These are phyloP conservation scores for Spilosoma lubricipeda DNA, from an alignment of 2,888 invertebrate genomes.

Conservation along the genomic window DNA sequence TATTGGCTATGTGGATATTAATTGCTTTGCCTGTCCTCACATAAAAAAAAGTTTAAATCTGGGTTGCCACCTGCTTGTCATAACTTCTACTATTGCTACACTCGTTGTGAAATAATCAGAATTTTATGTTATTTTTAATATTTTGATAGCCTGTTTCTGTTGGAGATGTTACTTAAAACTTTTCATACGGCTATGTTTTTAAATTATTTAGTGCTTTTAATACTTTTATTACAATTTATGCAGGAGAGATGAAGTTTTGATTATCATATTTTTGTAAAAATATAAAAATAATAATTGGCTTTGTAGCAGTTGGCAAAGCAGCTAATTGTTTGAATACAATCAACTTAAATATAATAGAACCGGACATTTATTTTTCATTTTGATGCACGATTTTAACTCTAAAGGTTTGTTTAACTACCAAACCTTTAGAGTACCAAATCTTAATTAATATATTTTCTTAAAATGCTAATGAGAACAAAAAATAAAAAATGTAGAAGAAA, in stretches of 20 bases:
- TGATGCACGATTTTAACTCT: not conserved
- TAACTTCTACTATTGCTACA: slow-evolving; percentile 35
- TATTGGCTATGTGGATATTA: not conserved
- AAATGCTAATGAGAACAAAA: not conserved
- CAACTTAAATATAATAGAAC: not conserved
- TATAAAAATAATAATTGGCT: not conserved
- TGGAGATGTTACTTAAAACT: not conserved
- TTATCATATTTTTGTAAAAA: not conserved
- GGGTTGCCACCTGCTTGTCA: slow-evolving; percentile 38
- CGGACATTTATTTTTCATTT: not conserved
- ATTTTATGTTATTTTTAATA: slow-evolving; percentile 6
- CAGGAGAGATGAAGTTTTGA: not conserved
- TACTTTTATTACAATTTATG: not conserved
- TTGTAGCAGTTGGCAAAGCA: not conserved
- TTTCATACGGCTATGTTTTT: not conserved
- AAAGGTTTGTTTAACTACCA: not conserved
- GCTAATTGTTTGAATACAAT: no score
- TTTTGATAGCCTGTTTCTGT: not conserved
- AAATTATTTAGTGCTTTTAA: not conserved
- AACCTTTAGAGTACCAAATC: no score
- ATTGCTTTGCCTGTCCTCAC: slow-evolving; percentile 29
- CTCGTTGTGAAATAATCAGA: slow-evolving; percentile 22
- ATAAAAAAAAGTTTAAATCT: slow-evolving; percentile 14
- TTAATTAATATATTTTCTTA: not conserved
- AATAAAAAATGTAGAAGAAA: no score